These are phyloP conservation scores for Dasyornis broadbenti DNA, from an alignment of 2,113 vertebrate genomes.

Conservation along the genomic window DNA sequence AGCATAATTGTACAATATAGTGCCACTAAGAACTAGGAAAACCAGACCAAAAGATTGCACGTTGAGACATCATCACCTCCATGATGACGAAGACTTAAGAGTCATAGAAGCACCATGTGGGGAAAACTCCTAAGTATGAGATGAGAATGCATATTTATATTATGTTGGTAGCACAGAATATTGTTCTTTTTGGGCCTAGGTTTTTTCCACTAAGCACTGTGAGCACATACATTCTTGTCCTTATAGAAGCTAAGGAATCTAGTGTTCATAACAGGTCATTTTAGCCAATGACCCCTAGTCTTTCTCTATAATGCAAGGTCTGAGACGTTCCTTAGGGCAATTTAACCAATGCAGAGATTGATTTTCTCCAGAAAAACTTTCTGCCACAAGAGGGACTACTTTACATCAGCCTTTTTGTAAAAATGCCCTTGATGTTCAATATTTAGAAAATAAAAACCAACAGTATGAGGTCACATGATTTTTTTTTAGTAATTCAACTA, in stretches of 20 bases:
- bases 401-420: not conserved
- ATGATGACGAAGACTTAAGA: not conserved
- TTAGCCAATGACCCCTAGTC: not conserved
- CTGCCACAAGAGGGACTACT: not conserved
- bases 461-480: accelerated
- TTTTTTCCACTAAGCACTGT: not conserved
- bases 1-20: not conserved
- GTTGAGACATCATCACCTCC: not conserved
- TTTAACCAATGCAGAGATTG: not conserved
- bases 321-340: not conserved
- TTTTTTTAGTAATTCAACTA: not conserved
- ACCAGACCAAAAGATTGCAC: not conserved
- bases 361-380: not conserved
- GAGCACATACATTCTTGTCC: not conserved
- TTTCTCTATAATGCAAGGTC: not conserved
- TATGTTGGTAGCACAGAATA: not conserved
- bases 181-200: accelerated
- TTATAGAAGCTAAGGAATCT: not conserved
- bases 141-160: not conserved
- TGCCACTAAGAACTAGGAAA: not conserved
- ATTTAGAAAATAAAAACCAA: not conserved
- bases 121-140: not conserved
- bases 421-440: not conserved
- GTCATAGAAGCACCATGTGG: not conserved
- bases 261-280: not conserved